phyloP scores from a whole-genome alignment of 1,140 invertebrate genomes.

The Whitmania pigra region DNA sequence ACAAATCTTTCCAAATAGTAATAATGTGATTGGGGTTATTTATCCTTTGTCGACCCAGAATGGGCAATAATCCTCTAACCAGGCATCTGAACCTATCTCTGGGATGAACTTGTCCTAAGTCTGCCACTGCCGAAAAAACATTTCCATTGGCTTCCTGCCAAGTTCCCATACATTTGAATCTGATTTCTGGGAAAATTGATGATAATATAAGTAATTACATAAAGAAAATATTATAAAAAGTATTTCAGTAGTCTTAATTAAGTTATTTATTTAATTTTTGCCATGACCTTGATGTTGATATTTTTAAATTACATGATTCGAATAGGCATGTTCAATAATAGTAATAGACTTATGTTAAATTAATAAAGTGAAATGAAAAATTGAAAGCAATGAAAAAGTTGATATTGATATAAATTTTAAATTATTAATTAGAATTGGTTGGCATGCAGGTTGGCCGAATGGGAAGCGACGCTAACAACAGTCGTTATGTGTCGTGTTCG shows the following conservation, averaged over 20 bases:
- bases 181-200: conserved; percentile 27
- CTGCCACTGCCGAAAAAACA: conserved; percentile 49
- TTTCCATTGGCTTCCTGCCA: conserved; percentile 34
- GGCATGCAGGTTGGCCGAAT: too few relatives aligned
- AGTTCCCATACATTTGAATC: conserved; percentile 39
- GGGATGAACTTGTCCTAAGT: conserved; percentile 39
- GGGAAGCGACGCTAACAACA: too few relatives aligned
- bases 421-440: too few relatives aligned
- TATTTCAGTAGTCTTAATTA: neutral
- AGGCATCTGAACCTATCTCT: conserved; percentile 39
- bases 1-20: neutral
- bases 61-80: conserved; percentile 28
- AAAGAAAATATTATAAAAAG: too few relatives aligned
- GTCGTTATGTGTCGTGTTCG: too few relatives aligned
- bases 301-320: too few relatives aligned
- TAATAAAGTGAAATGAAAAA: neutral
- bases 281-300: neutral
- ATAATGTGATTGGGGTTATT: neutral
- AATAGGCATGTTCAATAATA: too few relatives aligned
- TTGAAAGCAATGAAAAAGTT: neutral
- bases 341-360: too few relatives aligned
- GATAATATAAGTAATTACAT: neutral
- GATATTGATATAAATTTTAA: neutral
- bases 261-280: neutral
- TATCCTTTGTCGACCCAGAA: neutral